Conservation (phyloP, 2,888 invertebrate species). For the Drosophila maculinotata region DNA sequence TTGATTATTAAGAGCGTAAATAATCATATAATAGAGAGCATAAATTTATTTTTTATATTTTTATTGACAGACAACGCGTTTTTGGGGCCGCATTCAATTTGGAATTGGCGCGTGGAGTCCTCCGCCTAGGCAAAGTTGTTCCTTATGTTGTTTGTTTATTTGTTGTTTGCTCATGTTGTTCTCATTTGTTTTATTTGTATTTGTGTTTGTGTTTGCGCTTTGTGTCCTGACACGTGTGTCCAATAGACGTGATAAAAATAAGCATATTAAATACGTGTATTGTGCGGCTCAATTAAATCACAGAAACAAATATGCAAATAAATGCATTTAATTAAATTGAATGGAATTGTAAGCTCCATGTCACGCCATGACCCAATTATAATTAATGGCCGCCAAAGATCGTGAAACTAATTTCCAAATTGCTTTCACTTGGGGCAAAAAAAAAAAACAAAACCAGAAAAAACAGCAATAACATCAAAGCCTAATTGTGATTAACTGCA, state of each 20-base stretch:
- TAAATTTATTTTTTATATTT: slow-evolving; percentile 29
- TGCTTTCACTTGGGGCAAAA: slow-evolving; percentile 12
- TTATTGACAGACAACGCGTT: slow-evolving; percentile 9
- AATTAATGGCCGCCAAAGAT: slow-evolving; percentile 46
- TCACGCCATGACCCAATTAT: slow-evolving; percentile 50
- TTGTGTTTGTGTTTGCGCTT: slow-evolving; percentile 17
- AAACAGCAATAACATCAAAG: neutral
- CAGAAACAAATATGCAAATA: slow-evolving; percentile 65
- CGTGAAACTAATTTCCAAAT: slow-evolving; percentile 50
- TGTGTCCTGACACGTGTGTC: slow-evolving; percentile 11
- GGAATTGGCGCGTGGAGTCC: slow-evolving; percentile 44
- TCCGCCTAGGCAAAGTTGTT: slow-evolving; percentile 32
- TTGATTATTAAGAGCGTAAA: slow-evolving; percentile 42
- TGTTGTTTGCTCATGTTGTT: slow-evolving; percentile 39
- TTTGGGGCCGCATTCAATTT: slow-evolving; percentile 14
- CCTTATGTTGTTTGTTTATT: slow-evolving; percentile 34
- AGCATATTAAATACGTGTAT: slow-evolving; percentile 47
- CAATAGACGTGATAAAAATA: slow-evolving; percentile 37
- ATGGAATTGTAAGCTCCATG: slow-evolving; percentile 37
- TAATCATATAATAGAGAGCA: slow-evolving; percentile 34
- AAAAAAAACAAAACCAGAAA: neutral
- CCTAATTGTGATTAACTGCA: slow-evolving; percentile 35
- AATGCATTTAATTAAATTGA: slow-evolving; percentile 68
- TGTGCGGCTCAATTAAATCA: slow-evolving; percentile 59
- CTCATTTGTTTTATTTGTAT: slow-evolving; percentile 26